phyloP scores from a whole-genome alignment of 1,140 invertebrate species.

The Plodia interpunctella region DNA sequence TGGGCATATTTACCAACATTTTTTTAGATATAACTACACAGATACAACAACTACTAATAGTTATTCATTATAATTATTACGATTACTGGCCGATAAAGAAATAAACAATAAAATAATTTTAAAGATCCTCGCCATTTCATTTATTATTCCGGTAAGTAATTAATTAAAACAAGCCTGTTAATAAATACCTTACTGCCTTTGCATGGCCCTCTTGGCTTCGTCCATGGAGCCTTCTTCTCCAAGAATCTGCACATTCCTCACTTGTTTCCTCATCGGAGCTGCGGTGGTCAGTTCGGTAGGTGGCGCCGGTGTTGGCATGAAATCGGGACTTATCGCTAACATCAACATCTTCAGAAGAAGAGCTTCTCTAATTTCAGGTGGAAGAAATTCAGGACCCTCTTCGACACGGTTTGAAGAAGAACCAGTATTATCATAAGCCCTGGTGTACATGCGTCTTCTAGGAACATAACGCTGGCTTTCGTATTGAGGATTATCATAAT shows the following conservation, averaged over 20 bases:
- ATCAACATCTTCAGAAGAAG: slow-evolving; percentile 83
- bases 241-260: slow-evolving; percentile 79
- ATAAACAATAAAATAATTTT: no score
- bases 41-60: no score
- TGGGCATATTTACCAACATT: no score
- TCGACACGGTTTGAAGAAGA: slow-evolving; percentile 75
- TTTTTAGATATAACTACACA: no score
- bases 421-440: slow-evolving; percentile 59
- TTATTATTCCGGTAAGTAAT: no score
- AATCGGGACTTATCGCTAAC: slow-evolving; percentile 81
- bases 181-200: slow-evolving; percentile 40
- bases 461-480: slow-evolving; percentile 67
- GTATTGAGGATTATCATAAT: slow-evolving; percentile 64
- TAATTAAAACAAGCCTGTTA: neutral
- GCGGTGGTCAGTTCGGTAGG: slow-evolving; percentile 61
- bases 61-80: no score
- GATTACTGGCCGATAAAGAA: no score
- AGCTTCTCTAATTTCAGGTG: slow-evolving; percentile 82
- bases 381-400: slow-evolving; percentile 80
- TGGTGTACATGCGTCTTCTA: slow-evolving; percentile 62
- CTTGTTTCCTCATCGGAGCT: slow-evolving; percentile 69
- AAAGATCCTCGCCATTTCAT: no score
- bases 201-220: slow-evolving; percentile 31
- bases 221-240: slow-evolving; percentile 72
- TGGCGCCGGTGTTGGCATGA: slow-evolving; percentile 61